Percentiles rank a stretch among this genome's conserved stretches.
These are phyloP conservation scores for Ips nitidus DNA, from an alignment of 1,140 invertebrate genomes.

Conservation along the genomic window DNA sequence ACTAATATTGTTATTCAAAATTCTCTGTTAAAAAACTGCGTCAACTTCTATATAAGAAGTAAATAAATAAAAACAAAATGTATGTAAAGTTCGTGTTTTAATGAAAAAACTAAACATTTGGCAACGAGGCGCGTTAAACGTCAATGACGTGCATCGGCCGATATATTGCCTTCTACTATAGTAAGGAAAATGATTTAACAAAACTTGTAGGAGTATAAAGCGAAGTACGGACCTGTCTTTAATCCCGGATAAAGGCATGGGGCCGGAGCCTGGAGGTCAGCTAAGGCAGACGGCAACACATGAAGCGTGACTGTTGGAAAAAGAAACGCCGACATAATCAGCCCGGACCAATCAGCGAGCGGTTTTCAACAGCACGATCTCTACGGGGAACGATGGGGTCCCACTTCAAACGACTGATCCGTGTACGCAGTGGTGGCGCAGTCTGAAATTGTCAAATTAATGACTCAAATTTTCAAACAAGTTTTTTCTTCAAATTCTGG, in stretches of 20 bases:
- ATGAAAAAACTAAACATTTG: too few species aligned
- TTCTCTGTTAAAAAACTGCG: too few species aligned
- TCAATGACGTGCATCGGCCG: too few species aligned
- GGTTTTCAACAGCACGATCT: conserved; percentile 40
- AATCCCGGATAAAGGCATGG: conserved; percentile 36
- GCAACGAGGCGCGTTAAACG: too few species aligned
- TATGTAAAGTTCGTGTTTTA: too few species aligned
- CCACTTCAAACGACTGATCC: conserved; percentile 21
- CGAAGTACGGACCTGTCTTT: conserved; percentile 17
- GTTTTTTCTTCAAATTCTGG: too few species aligned
- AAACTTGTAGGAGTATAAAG: too few species aligned
- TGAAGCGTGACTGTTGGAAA: conserved; percentile 42
- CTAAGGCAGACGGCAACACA: conserved; percentile 39
- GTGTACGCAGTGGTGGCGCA: conserved; percentile 18
- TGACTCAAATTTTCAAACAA: background rate
- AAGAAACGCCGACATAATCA: conserved; percentile 43
- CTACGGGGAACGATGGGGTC: conserved; percentile 25
- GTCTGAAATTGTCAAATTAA: background rate
- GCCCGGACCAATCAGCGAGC: conserved; percentile 38
- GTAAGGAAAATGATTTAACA: too few species aligned
- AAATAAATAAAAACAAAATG: too few species aligned
- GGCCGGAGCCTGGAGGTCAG: conserved; percentile 33
- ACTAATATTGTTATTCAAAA: too few species aligned
- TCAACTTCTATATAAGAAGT: too few species aligned
- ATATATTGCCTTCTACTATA: too few species aligned